Conservation (phyloP, 2,113 vertebrate genomes). For the Carassius carassius region DNA sequence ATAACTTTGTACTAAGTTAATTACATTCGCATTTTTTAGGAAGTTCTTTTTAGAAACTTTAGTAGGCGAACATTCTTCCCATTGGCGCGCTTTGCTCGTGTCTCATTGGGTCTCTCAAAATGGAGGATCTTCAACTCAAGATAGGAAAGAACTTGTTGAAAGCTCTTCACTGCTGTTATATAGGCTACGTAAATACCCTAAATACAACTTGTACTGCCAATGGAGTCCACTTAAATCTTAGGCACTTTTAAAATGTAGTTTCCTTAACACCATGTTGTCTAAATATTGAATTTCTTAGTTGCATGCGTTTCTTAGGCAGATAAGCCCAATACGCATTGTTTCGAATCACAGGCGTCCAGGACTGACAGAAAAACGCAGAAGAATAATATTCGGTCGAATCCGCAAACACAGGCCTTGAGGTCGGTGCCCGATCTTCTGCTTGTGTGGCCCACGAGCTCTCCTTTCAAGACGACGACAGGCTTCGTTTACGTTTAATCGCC, state of each 20-base stretch:
- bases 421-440: constrained; percentile 5
- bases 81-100: constrained; percentile 24
- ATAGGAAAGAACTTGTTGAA: neutral
- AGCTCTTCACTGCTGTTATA: neutral
- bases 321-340: neutral
- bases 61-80: neutral
- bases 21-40: too few relatives aligned
- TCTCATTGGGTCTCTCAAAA: constrained; percentile 48
- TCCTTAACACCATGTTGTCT: neutral
- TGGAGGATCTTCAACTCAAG: constrained; percentile 47
- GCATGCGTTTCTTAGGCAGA: too few relatives aligned
- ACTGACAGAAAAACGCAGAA: neutral
- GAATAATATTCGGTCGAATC: neutral
- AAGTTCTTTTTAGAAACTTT: too few relatives aligned
- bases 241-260: neutral
- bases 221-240: neutral
- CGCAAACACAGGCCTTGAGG: constrained; percentile 22
- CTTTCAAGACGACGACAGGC: neutral
- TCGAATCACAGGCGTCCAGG: neutral
- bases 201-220: neutral
- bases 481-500: neutral
- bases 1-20: too few relatives aligned
- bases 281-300: too few relatives aligned
- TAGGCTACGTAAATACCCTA: neutral
- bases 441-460: neutral